These are phyloP conservation scores for Pomacea maculata DNA, from an alignment of 1,140 invertebrate species.

Conservation along the genomic window DNA sequence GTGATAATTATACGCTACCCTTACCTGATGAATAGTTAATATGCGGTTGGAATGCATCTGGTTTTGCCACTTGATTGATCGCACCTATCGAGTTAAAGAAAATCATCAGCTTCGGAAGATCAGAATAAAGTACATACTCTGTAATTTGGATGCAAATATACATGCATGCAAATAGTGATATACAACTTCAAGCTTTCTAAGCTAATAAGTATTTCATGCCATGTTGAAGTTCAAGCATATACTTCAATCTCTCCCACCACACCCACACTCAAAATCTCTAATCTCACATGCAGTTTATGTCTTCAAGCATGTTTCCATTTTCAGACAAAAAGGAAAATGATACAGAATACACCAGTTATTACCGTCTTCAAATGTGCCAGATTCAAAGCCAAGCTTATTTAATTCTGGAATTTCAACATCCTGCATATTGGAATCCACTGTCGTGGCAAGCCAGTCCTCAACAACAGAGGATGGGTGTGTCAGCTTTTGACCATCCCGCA, in stretches of 20 bases:
- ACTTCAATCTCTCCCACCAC: too few relatives aligned
- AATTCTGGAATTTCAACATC: constrained; percentile 6
- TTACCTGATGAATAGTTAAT: constrained; percentile 11
- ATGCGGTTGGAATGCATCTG: constrained; percentile 8
- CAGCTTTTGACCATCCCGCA: constrained; percentile 40
- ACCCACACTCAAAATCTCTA: too few relatives aligned
- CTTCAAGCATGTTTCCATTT: too few relatives aligned
- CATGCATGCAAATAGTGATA: too few relatives aligned
- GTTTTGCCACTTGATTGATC: not conserved
- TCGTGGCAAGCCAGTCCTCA: constrained; percentile 25
- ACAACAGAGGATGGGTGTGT: not conserved
- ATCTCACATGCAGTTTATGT: too few relatives aligned
- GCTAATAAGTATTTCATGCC: too few relatives aligned
- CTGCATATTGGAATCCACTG: constrained; percentile 25
- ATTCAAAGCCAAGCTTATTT: not conserved
- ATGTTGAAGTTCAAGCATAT: too few relatives aligned
- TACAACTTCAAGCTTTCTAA: too few relatives aligned
- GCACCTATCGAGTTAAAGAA: constrained; percentile 1
- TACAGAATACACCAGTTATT: not conserved
- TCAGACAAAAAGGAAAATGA: not conserved
- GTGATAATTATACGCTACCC: too few relatives aligned
- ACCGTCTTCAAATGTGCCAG: not conserved
- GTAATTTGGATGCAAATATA: too few relatives aligned
- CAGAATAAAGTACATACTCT: not conserved
- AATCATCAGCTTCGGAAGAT: not conserved